Evolutionary conservation across 2,797 vertebrate genomes (phyloP), one percentile per base, ranked within the genome.

Genomic region (Enteromius thamalakanensis): DNA sequence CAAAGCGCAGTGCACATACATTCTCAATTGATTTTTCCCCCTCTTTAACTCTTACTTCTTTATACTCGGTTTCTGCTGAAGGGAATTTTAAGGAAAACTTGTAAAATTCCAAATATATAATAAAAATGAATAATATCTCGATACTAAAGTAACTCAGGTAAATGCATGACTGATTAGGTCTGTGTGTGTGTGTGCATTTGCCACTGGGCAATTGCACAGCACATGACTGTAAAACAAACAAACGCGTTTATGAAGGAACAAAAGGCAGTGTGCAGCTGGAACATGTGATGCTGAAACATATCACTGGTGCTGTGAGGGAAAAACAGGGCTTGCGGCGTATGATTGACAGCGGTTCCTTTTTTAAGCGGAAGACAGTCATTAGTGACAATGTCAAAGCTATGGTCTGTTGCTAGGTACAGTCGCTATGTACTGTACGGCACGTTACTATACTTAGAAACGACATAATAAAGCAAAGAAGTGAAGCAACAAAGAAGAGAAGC

Each of bases 391-490:
- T 71, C 32, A 45, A 51, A 58, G n/a, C 65, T 58, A 77, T 32
- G 65, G 34, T 75, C 75, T 68, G 68, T 84, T 75, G 83, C 72
- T 77, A 77, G 78, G 70, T 51, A 69, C 29, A 14, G 29, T 42
- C 49, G n/a, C 45, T 67, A 26, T 70, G 60, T 76, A 23, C 77
- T 9, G 67, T 29, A 60, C 58, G 65, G 51, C 78, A 75, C 2
- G 32, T 5, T 68, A 51, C 60, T 79, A 45, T 79, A 76, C 19
- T 58, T 62, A 79, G 77, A 76, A 67, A 67, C 49, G 37, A 72
- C 60, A 65, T 37, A 81, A 70, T 23, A 34, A 53, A 23, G n/a
- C 47, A 82, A 58, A 47, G 37, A 49, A 29, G 51, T 84, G 19
- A 76, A 9, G 80, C 29, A 15, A 51, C 60, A 80, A 10, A 69